Base-by-base conservation (phyloP, 2,888 invertebrate species). In the Rhingia campestris region DNA sequence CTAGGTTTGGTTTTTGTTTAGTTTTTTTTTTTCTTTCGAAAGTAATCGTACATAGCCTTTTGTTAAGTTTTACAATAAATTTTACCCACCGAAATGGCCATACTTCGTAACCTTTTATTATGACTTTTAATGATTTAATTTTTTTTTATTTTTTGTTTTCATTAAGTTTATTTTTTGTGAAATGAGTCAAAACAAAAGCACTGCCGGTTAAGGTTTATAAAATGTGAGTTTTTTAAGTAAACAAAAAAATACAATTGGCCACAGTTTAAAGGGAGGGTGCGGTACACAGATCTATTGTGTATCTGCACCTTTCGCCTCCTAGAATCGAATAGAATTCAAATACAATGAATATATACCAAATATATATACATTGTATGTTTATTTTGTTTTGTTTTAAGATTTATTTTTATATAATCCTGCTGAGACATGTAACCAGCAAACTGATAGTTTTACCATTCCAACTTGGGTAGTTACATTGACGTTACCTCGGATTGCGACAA, bases 391-490 rank as follows among this genome's bases (percentile, higher is more conserved):
- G 22, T 47, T 54, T 53, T 56, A 54, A 56, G 56, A 49, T 75
- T 66, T 58, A 51, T 75, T 35, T 61, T 51, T 49, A 66, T 66
- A 54, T 45, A 54, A 72, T 61, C 2, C 59, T 72, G 72, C 72
- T 61, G 72, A 41, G 22, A 22, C 22, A 22, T 7, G 41, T 14
- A 35, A 61, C 33, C 72, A 72, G 72, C 66, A 49, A 66, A 58
- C 41, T 66, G 41, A 59, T 63, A 64, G 47, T 66, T 58, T 33
- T 58, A 66, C 74, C 58, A 66, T 74, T 75, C 66, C 66, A 66
- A 75, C 66, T 66, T 22, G 22, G 74, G 74, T 66, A 75, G 74
- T 75, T 72, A 51, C 59, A 72, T 70, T 59, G 70, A 72, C 59
- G 70, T 72, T 75, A 66, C 74, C 74, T 66, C 41, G 66, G 51